A percentile compares a stretch with the other conserved stretches of the same genome.
These are phyloP conservation scores for Patella caerulea DNA, from an alignment of 2,888 invertebrate genomes.

Conservation along the genomic window DNA sequence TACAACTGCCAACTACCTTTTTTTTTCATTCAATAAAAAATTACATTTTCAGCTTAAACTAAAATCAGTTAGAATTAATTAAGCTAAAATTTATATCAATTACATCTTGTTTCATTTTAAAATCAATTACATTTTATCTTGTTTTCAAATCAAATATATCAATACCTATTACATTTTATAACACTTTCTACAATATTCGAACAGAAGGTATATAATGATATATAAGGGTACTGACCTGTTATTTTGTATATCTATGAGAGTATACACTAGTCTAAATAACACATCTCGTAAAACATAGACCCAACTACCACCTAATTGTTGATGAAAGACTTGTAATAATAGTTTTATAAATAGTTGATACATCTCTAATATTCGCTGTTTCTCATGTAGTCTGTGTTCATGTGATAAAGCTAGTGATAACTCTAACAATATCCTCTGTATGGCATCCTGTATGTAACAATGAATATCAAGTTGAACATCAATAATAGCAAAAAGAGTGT, in stretches of 20 bases:
- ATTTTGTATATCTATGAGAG: constrained; percentile 40
- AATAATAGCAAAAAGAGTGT: no score
- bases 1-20: no score
- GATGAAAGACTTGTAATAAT: constrained; percentile 58
- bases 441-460: constrained; percentile 53
- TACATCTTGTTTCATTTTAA: no score
- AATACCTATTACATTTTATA: no score
- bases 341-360: constrained; percentile 60
- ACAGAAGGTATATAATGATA: no score
- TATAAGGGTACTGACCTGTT: neutral
- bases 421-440: constrained; percentile 63
- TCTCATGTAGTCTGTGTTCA: constrained; percentile 55
- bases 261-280: constrained; percentile 55
- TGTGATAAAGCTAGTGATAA: constrained; percentile 46
- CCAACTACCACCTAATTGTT: constrained; percentile 59
- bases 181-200: no score
- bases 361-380: constrained; percentile 57
- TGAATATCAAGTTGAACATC: neutral
- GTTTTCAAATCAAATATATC: no score
- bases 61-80: no score
- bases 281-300: constrained; percentile 63
- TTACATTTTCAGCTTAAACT: no score
- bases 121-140: no score
- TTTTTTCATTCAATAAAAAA: no score
- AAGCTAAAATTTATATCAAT: no score